Evolutionary conservation across 2,797 vertebrate species (phyloP).

Genomic region (Chrysocyon brachyurus): DNA sequence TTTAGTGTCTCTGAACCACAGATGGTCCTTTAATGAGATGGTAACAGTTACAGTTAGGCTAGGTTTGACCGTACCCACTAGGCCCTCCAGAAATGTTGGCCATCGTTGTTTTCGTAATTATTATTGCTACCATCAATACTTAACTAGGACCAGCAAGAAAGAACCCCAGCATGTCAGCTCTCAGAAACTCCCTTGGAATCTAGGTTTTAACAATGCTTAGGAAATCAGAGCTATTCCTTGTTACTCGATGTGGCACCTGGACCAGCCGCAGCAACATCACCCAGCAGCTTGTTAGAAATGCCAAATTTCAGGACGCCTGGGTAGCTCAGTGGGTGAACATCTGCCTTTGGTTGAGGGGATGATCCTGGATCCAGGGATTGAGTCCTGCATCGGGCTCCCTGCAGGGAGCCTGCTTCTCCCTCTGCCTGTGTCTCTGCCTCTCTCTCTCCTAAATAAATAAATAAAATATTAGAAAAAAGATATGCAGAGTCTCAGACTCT

Average conservation of each 20-base stretch:
- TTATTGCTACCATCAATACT: conserved; percentile 21
- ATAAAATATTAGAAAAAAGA: not conserved
- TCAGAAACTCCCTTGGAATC: conserved; percentile 22
- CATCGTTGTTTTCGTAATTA: not conserved
- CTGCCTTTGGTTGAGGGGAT: too few relatives aligned
- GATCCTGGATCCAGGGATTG: too few relatives aligned
- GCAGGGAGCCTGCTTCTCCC: too few relatives aligned
- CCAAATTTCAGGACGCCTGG: not conserved
- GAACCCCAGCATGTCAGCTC: not conserved
- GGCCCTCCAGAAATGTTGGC: not conserved
- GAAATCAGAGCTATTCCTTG: not conserved
- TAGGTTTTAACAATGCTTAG: conserved; percentile 1
- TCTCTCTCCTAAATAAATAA: too few relatives aligned
- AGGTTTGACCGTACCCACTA: not conserved
- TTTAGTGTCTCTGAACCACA: not conserved
- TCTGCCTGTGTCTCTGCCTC: too few relatives aligned
- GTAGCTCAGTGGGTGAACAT: too few relatives aligned
- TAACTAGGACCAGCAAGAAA: conserved; percentile 36
- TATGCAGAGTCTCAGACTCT: not conserved
- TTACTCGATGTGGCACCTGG: not conserved
- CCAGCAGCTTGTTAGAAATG: not conserved
- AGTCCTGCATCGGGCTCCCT: too few relatives aligned
- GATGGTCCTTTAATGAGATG: not conserved
- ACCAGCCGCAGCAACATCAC: not conserved
- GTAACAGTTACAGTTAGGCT: not conserved